Base-by-base conservation (phyloP, 2,888 invertebrate genomes). In the Ischnura elegans region DNA sequence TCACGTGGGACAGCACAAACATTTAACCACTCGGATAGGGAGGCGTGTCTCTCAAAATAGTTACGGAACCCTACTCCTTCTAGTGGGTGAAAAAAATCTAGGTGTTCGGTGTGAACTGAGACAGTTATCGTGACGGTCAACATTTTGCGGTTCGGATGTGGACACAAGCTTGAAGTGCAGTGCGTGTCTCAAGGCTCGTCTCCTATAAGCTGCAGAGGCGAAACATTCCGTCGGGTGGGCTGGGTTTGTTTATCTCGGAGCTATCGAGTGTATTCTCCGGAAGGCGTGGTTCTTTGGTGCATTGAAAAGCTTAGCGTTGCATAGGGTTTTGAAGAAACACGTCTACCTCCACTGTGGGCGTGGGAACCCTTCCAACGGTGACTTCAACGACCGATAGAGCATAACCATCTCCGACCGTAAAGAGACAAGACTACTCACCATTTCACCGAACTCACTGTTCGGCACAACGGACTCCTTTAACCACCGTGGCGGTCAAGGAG, bases 271-370 rank as follows among this genome's bases (percentile, higher is more conserved):
- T 25, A 61, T 25, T 19, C 19, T 19, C 51, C 45, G 25, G 47
- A 87, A 87, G 87, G 87, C 25, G 87, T 87, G 87, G 87, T 10
- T 29, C 46, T 25, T 21, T n/a, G 45, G 45, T n/a, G 45, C 19
- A 51, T 13, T 51, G 51, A 19, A 51, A 51, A 10, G 13, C 51
- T 51, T n/a, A 13, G 16, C 51, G 19, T 51, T 13, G 36, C 29
- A 13, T 29, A 76, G 43, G 86, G 86, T 19, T 45, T 55, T 36
- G 55, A 87, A 43, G 29, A 13, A 42, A 47, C 36, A 10, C 25
- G 87, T 19, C 47, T 46, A n/a, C 47, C 55, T 61, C 25, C 21
- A 25, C 61, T 61, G 76, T 4, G 25, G 61, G 61, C 5, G 76
- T 36, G 76, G 5, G 2, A 6, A n/a, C 29, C 36, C 36, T 10